These are phyloP conservation scores for Eleginops maclovinus DNA, from an alignment of 2,113 vertebrate species.

Conservation along the genomic window DNA sequence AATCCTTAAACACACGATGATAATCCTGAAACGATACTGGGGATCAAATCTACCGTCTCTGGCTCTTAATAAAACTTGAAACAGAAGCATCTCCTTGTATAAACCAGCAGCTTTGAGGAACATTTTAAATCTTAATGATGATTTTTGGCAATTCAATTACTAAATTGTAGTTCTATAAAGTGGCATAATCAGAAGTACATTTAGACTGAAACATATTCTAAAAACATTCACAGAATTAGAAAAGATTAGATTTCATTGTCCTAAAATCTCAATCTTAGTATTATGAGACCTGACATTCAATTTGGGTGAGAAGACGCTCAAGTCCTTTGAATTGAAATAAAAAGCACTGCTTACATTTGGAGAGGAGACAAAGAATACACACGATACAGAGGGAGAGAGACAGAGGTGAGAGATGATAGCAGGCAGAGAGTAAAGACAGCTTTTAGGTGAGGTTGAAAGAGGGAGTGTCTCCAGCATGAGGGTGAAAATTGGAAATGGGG, in stretches of 20 bases:
- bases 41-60: constrained; percentile 4
- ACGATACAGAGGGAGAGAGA: not conserved
- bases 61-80: not conserved
- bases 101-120: not conserved
- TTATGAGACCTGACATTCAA: not conserved
- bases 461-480: constrained; percentile 5
- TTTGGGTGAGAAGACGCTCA: not conserved
- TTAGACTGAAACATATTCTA: not conserved
- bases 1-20: constrained; percentile 3
- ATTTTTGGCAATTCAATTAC: not conserved
- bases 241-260: not conserved
- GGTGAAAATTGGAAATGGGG: constrained; percentile 51
- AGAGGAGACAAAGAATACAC: not conserved
- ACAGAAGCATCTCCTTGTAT: not conserved
- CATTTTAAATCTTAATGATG: not conserved
- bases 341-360: not conserved
- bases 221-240: not conserved
- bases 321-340: not conserved
- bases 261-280: not conserved
- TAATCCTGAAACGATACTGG: not conserved
- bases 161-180: not conserved
- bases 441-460: constrained; percentile 10
- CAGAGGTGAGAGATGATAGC: not conserved
- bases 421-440: not conserved
- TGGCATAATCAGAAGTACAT: not conserved